Evolutionary conservation across 2,113 vertebrate genomes (phyloP), one percentile per base, ranked within the genome.

Genomic region (Piaya cayana): DNA sequence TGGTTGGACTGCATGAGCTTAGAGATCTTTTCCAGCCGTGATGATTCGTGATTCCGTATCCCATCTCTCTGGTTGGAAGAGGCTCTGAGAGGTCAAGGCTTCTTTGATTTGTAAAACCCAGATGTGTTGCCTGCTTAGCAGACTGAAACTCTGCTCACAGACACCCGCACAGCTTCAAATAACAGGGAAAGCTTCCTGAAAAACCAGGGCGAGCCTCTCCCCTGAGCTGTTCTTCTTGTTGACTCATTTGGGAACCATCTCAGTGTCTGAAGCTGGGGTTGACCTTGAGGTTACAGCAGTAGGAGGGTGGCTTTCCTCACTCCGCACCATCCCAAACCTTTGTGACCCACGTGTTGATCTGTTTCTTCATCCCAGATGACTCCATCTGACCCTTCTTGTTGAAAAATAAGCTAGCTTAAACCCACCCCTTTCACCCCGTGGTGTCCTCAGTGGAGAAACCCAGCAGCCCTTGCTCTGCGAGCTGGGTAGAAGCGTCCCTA

Each of bases 171-270:
- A 27, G 23, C 21, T 6, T 49, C 62, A 83, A 59, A 2, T 13
- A 86, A 53, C 50, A 86, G 65, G 71, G 78, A 86, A 39, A 91
- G 93, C 78, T 93, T 91, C 84, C 91, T 82, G 94, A 43, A 83
- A 17, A 81, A 74, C 30, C 53, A 2, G 93, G 91, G 42, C 81
- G 25, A 22, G 76, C 65, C 77, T 56, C 64, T 85, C 77, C 93
- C 81, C 55, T 36, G 65, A 86, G 84, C 94, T 82, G 56, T 89
- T 84, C 55, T 36, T 49, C 2, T 22, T 11, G 6, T 27, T 90
- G 95, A 91, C 85, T 96, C 93, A 87, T 29, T 82, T 71, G 81
- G 62, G 83, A 84, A 79, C 60, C 3, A 4, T 72, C 85, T 82
- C 1, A 0, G 1, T 63, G 71, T 64, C 86, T 78, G 56, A 83